Conservation (phyloP, 2,113 vertebrate species). For the Chionomys nivalis region DNA sequence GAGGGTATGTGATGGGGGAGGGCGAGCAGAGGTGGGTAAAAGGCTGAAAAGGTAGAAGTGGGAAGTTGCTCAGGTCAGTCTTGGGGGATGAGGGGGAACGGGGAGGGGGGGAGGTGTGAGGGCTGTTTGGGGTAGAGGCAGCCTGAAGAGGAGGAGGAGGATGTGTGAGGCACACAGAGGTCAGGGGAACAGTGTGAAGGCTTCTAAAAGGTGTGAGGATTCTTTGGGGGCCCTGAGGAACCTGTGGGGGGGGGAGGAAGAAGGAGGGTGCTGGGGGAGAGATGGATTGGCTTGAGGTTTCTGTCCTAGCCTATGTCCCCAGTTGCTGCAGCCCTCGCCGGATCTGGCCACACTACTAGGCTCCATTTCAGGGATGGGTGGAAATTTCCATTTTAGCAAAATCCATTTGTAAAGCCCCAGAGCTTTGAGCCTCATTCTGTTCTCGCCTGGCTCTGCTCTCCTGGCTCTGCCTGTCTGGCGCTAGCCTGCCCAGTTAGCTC, state of each 20-base stretch:
- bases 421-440: slow-evolving; percentile 74
- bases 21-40: neutral
- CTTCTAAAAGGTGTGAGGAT: neutral
- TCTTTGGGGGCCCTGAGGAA: neutral
- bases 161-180: neutral
- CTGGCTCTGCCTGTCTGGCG: slow-evolving; percentile 53
- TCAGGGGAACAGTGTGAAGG: slow-evolving; percentile 41
- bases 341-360: slow-evolving; percentile 69
- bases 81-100: no score
- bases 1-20: no score
- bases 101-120: neutral
- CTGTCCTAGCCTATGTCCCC: slow-evolving; percentile 20
- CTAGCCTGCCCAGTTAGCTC: slow-evolving; percentile 23
- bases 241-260: neutral
- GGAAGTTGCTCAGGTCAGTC: neutral
- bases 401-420: slow-evolving; percentile 82
- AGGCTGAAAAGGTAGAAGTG: neutral
- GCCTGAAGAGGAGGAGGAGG: neutral
- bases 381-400: slow-evolving; percentile 83
- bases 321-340: slow-evolving; percentile 43
- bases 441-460: slow-evolving; percentile 60
- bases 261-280: neutral
- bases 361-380: slow-evolving; percentile 81
- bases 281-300: neutral
- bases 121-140: neutral